phyloP scores from a whole-genome alignment of 1,140 invertebrate species.

The Drosophila ercepeae region DNA sequence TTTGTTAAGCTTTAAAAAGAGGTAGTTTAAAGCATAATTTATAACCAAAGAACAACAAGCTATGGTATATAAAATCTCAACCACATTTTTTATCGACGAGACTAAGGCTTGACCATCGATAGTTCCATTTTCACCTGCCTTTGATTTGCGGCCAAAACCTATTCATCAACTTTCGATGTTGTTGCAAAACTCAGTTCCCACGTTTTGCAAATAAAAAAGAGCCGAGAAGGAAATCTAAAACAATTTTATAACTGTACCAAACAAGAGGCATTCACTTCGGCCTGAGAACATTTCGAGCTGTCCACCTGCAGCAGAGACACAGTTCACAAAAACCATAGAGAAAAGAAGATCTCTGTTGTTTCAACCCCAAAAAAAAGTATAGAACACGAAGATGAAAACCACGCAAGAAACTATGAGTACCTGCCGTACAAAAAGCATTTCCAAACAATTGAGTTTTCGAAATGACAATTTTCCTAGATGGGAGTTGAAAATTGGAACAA shows the following conservation, averaged over 20 bases:
- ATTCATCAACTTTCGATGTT: constrained; percentile 32
- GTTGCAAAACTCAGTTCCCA: constrained; percentile 63
- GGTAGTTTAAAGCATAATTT: neutral
- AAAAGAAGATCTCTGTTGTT: constrained; percentile 74
- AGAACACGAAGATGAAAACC: constrained; percentile 27
- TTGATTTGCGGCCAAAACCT: constrained; percentile 20
- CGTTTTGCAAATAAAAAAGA: constrained; percentile 53
- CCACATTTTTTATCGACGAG: no score
- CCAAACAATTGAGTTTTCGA: constrained; percentile 75
- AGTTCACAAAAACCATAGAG: constrained; percentile 37
- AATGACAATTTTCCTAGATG: constrained; percentile 64
- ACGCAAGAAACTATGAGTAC: constrained; percentile 58
- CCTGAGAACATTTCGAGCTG: constrained; percentile 69
- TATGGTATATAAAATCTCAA: no score
- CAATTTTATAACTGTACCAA: constrained; percentile 73
- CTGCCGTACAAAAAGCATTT: constrained; percentile 53
- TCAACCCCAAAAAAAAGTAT: constrained; percentile 53
- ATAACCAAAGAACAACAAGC: no score
- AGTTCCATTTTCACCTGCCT: constrained; percentile 22
- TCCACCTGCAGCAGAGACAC: constrained; percentile 65
- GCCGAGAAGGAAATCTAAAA: constrained; percentile 26
- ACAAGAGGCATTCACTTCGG: constrained; percentile 32
- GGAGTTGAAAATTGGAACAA: constrained; percentile 58
- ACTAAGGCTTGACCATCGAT: constrained; percentile 15
- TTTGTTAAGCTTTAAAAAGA: neutral